Percentiles rank a stretch among this genome's conserved stretches.
phyloP scores from a whole-genome alignment of 2,113 vertebrate species.

The Hydrolagus affinis region DNA sequence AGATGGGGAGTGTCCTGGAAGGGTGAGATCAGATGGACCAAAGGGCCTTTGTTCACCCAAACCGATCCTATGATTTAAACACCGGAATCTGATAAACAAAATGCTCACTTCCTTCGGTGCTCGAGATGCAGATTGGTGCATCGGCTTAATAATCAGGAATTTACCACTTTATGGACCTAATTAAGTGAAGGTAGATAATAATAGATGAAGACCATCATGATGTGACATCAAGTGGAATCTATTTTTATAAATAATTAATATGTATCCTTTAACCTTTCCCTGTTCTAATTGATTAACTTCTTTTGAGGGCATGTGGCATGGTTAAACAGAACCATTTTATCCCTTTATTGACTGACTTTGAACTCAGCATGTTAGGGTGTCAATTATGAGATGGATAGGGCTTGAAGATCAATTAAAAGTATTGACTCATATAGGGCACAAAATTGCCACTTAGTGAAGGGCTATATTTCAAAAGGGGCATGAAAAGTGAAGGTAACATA shows the following conservation, averaged over 20 bases:
- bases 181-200: constrained; percentile 35
- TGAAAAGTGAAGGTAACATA: neutral
- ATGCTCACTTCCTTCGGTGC: constrained; percentile 35
- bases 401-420: constrained; percentile 36
- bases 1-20: too few relatives aligned
- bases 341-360: constrained; percentile 33
- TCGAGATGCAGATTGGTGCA: constrained; percentile 35
- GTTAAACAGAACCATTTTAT: constrained; percentile 27
- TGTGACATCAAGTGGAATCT: constrained; percentile 33
- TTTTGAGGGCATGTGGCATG: constrained; percentile 29
- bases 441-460: neutral
- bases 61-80: too few relatives aligned
- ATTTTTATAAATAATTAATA: constrained; percentile 25
- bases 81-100: constrained; percentile 32
- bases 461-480: neutral
- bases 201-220: constrained; percentile 22
- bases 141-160: constrained; percentile 33
- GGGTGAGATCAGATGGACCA: too few relatives aligned
- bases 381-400: constrained; percentile 35
- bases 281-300: constrained; percentile 38
- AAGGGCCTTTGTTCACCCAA: too few relatives aligned
- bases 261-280: constrained; percentile 23
- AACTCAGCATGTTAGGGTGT: constrained; percentile 33
- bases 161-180: constrained; percentile 38
- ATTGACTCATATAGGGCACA: constrained; percentile 28